Conservation (phyloP, 2,888 invertebrate species). For the Chymomyza amoena region DNA sequence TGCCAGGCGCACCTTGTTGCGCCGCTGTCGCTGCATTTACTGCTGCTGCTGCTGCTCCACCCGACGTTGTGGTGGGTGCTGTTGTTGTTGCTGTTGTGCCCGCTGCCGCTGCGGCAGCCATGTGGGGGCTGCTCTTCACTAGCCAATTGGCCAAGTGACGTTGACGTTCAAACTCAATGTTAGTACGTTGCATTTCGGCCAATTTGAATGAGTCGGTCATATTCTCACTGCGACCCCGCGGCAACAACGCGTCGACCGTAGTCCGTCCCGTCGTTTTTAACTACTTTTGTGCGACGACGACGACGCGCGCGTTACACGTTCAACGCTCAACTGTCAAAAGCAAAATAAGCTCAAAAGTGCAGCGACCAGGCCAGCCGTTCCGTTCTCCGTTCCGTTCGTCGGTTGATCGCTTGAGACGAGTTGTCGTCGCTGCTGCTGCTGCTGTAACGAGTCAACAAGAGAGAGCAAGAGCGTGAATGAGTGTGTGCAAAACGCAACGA, state of each 20-base stretch:
- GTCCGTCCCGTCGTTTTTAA: constrained; percentile 47
- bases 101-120: constrained; percentile 75
- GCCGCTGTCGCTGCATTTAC: constrained; percentile 37
- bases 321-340: constrained; percentile 53
- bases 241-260: constrained; percentile 50
- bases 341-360: constrained; percentile 17
- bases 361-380: not conserved
- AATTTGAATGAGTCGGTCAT: constrained; percentile 77
- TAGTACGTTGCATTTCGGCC: constrained; percentile 79
- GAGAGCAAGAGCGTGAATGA: constrained; percentile 34
- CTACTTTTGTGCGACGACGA: constrained; percentile 45
- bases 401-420: not conserved
- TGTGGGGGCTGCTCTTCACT: constrained; percentile 78
- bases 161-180: constrained; percentile 79
- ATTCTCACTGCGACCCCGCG: constrained; percentile 43
- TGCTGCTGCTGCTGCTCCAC: constrained; percentile 20
- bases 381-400: not conserved
- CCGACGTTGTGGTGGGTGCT: constrained; percentile 27
- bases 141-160: constrained; percentile 79
- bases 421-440: not conserved
- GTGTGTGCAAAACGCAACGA: constrained; percentile 35
- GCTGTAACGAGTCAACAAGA: constrained; percentile 20
- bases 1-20: constrained; percentile 33
- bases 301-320: constrained; percentile 51
- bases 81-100: constrained; percentile 31